Evolutionary conservation across 2,113 vertebrate species (phyloP).

Genomic region (Todiramphus chloris): DNA sequence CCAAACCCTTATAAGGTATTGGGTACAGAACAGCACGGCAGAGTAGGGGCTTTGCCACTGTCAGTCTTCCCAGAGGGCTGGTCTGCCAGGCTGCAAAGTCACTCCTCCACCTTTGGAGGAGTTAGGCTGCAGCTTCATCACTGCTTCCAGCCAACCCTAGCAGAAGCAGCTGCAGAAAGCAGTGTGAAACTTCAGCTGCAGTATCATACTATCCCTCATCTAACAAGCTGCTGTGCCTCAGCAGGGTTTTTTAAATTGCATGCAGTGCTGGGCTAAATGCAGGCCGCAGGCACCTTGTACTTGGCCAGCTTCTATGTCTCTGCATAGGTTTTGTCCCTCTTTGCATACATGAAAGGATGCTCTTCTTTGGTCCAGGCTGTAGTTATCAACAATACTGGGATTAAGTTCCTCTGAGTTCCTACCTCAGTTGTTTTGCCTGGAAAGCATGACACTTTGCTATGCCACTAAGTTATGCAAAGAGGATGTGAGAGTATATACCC

Average conservation of each 20-base stretch:
- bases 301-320: fast-evolving
- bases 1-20: background rate
- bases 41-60: fast-evolving
- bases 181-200: background rate
- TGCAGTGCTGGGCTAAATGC: background rate
- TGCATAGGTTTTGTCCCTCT: background rate
- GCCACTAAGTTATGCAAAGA: background rate
- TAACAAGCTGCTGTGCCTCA: background rate
- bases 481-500: background rate
- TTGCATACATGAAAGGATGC: background rate
- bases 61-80: fast-evolving
- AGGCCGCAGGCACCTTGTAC: background rate
- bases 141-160: background rate
- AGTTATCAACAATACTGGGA: background rate
- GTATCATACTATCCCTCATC: background rate
- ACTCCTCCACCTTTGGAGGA: background rate
- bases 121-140: fast-evolving
- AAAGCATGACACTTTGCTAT: background rate
- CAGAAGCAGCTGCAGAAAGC: background rate
- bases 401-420: background rate
- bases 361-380: background rate
- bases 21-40: background rate
- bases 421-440: background rate
- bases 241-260: background rate
- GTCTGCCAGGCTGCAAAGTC: background rate